Percentiles rank a stretch among this genome's conserved stretches.
phyloP scores from a whole-genome alignment of 2,113 vertebrate genomes.

The Sphyrna mokarran region DNA sequence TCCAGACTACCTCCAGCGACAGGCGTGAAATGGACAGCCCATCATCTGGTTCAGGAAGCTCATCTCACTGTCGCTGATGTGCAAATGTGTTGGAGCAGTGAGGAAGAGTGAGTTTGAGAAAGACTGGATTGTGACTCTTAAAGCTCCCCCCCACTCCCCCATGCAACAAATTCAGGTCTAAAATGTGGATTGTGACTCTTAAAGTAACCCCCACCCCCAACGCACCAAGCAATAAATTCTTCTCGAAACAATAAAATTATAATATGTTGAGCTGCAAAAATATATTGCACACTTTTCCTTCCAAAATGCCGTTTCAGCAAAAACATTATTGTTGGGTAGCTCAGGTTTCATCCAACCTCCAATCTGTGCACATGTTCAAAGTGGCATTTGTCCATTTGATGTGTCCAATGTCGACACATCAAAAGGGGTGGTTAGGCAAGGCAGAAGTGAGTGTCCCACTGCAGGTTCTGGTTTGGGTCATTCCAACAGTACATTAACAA shows the following conservation, averaged over 20 bases:
- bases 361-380: neutral
- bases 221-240: neutral
- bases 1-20: neutral
- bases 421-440: too few species aligned
- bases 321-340: neutral
- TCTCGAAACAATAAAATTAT: neutral
- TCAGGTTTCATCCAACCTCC: neutral
- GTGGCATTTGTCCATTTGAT: neutral
- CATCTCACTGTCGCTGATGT: neutral
- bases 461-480: neutral
- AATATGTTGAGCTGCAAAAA: neutral
- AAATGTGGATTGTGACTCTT: too few species aligned
- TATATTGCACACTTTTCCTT: conserved; percentile 17
- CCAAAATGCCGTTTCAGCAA: neutral
- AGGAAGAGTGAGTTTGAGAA: neutral
- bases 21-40: neutral
- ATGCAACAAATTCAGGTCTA: too few species aligned
- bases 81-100: neutral
- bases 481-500: neutral
- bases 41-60: neutral
- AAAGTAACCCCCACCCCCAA: too few species aligned
- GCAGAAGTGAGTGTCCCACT: neutral
- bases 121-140: neutral
- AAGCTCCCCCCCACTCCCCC: neutral
- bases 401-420: neutral